These are phyloP conservation scores for Hirudinaria manillensis DNA, from an alignment of 2,888 invertebrate genomes.

Conservation along the genomic window DNA sequence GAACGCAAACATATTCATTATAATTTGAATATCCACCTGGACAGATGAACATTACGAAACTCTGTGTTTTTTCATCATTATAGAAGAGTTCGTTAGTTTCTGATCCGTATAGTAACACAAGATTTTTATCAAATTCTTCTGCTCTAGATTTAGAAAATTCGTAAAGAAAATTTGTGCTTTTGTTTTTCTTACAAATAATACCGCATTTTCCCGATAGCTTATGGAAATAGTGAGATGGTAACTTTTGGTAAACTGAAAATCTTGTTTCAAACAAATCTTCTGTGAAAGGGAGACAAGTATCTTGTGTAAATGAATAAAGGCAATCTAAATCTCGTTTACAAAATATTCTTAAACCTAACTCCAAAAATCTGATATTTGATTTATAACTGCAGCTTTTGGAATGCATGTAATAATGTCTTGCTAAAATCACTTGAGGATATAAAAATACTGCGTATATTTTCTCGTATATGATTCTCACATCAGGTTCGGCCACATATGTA, in stretches of 20 bases:
- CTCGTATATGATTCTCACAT: neutral
- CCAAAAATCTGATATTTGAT: neutral
- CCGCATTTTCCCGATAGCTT: neutral
- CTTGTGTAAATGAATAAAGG: neutral
- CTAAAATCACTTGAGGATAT: neutral
- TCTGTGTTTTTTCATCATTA: neutral
- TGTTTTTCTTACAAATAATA: slow-evolving; percentile 4
- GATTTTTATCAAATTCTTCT: slow-evolving; percentile 5
- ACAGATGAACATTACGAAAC: slow-evolving; percentile 8
- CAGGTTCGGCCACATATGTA: neutral
- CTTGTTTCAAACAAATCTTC: neutral
- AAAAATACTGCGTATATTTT: slow-evolving; percentile 20
- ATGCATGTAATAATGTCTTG: slow-evolving; percentile 16
- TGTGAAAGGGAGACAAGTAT: slow-evolving; percentile 1
- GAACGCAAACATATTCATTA: slow-evolving; percentile 10
- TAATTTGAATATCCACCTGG: slow-evolving; percentile 15
- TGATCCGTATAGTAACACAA: neutral
- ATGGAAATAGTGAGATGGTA: neutral
- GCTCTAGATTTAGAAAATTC: neutral
- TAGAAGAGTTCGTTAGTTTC: slow-evolving; percentile 8
- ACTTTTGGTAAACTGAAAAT: slow-evolving; percentile 8
- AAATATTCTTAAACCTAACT: neutral
- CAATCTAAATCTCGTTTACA: slow-evolving; percentile 21
- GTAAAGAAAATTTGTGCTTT: neutral
- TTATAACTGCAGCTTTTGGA: neutral